Conservation (phyloP, 1,140 invertebrate species). For the Scaptomyza pallida region DNA sequence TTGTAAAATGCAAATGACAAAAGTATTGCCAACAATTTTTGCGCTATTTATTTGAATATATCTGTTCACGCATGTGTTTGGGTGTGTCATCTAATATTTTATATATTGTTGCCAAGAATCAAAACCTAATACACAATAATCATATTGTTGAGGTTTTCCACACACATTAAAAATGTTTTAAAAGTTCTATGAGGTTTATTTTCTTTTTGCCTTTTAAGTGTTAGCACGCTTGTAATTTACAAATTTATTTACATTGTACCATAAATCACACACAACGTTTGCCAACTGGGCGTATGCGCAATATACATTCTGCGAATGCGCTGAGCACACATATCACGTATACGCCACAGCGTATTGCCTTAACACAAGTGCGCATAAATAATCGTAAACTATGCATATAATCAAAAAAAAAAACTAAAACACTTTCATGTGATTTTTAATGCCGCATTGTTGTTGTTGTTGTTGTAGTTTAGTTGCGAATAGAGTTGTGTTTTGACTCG, state of each 20-base stretch:
- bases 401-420: constrained; percentile 20
- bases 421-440: constrained; percentile 26
- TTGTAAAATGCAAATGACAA: constrained; percentile 53
- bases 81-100: background rate
- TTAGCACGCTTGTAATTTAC: background rate
- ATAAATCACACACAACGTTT: background rate
- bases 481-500: constrained; percentile 35
- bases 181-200: background rate
- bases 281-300: constrained; percentile 52
- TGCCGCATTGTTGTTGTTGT: too few relatives aligned
- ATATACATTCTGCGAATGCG: constrained; percentile 25
- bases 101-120: too few relatives aligned
- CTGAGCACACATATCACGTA: constrained; percentile 36
- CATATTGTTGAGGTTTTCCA: too few relatives aligned
- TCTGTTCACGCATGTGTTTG: too few relatives aligned
- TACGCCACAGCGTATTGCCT: constrained; percentile 32
- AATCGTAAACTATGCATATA: constrained; percentile 32
- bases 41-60: constrained; percentile 5
- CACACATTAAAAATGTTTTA: background rate
- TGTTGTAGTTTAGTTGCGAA: constrained; percentile 9
- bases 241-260: background rate
- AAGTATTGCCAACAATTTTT: constrained; percentile 17
- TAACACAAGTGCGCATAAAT: constrained; percentile 33
- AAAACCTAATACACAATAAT: too few relatives aligned
- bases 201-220: too few relatives aligned